A percentile compares a stretch with the other conserved stretches of the same genome.
Evolutionary conservation across 2,888 invertebrate species (phyloP).

Genomic region (Periphyllus acericola): DNA sequence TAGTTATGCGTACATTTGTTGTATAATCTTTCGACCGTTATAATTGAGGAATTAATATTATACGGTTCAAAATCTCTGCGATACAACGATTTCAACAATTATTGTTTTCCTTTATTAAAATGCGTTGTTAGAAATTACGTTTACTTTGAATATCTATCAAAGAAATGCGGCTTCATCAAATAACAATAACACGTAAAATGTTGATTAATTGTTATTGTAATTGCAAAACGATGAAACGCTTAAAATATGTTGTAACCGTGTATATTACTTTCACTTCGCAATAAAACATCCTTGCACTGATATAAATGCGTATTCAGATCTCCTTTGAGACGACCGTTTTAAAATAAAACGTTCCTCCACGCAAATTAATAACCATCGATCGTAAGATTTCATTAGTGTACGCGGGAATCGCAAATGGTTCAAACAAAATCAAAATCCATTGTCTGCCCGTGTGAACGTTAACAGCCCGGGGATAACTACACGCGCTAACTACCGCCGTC

Average conservation of each 20-base stretch:
- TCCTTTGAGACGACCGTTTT: not conserved
- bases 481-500: not conserved
- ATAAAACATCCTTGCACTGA: not conserved
- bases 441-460: not conserved
- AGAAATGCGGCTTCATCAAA: not conserved
- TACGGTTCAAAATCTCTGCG: not conserved
- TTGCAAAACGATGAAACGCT: not conserved
- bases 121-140: not conserved
- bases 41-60: not conserved
- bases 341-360: not conserved
- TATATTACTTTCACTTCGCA: not conserved
- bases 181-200: not conserved
- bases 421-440: slow-evolving; percentile 16
- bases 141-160: not conserved
- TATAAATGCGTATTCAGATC: not conserved
- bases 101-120: not conserved
- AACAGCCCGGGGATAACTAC: not conserved
- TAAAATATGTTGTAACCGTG: not conserved
- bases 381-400: not conserved
- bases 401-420: not conserved
- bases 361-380: not conserved
- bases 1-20: too few species aligned
- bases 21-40: not conserved
- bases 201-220: not conserved
- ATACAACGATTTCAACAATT: not conserved